Evolutionary conservation across 2,797 vertebrate genomes (phyloP).

Genomic region (Lates japonicus): DNA sequence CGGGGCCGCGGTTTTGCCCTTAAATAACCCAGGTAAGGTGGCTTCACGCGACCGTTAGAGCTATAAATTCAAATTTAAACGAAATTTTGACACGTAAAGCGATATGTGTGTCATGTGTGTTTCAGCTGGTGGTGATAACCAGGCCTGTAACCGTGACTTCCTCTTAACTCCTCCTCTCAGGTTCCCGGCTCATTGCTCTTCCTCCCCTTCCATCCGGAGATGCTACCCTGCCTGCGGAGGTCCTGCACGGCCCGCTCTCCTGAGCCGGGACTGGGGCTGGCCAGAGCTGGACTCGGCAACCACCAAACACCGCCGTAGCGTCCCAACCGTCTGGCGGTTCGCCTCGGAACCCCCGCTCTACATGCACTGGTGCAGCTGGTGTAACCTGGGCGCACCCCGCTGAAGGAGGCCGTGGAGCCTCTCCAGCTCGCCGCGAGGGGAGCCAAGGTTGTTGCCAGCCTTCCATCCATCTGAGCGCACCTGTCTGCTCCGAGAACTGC

Average conservation of each 20-base stretch:
- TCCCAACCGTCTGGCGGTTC: constrained; percentile 24
- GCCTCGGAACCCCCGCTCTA: constrained; percentile 27
- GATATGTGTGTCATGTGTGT: constrained; percentile 10
- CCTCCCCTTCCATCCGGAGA: constrained; percentile 50
- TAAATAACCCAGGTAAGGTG: constrained; percentile 15
- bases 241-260: constrained; percentile 80
- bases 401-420: constrained; percentile 94
- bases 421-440: constrained; percentile 93
- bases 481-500: constrained; percentile 94
- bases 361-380: constrained; percentile 71
- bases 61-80: not conserved
- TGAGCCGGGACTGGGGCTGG: constrained; percentile 69
- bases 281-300: constrained; percentile 55
- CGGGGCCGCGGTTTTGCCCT: constrained; percentile 29
- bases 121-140: constrained; percentile 3
- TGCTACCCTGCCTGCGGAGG: constrained; percentile 82
- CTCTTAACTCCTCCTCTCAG: constrained; percentile 35
- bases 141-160: not conserved
- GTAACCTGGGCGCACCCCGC: constrained; percentile 91
- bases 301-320: constrained; percentile 2
- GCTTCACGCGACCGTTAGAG: not conserved
- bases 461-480: constrained; percentile 93
- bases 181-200: constrained; percentile 21
- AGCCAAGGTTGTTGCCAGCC: constrained; percentile 94
- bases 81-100: not conserved